A percentile compares a stretch with the other conserved stretches of the same genome.
Conservation (phyloP, 2,797 vertebrate species). For the Semotilus atromaculatus region DNA sequence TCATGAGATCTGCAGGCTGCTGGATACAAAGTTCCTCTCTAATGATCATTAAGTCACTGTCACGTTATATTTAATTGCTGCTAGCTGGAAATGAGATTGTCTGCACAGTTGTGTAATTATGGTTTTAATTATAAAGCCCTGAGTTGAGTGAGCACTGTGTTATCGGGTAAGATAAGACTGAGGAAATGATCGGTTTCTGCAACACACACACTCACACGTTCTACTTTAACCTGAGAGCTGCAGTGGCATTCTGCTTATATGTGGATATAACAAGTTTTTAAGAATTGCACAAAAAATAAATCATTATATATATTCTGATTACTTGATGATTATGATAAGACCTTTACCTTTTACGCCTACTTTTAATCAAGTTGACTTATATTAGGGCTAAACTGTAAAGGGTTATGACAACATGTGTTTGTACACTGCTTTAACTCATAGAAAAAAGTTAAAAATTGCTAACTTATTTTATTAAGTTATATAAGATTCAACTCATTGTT, state of each 20-base stretch:
- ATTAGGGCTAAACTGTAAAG: no score
- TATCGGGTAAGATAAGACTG: constrained; percentile 43
- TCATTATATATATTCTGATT: background rate
- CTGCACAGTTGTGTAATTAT: constrained; percentile 60
- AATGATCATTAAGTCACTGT: constrained; percentile 61
- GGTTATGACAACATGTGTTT: no score
- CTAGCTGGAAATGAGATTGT: constrained; percentile 54
- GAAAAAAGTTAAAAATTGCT: no score
- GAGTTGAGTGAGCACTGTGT: constrained; percentile 53
- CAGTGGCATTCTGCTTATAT: background rate
- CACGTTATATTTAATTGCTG: constrained; percentile 60
- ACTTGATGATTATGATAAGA: background rate
- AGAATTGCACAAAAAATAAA: background rate
- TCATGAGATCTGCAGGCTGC: constrained; percentile 46
- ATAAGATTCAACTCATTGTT: no score
- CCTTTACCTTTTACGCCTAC: background rate
- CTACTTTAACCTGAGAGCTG: background rate
- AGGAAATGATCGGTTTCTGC: constrained; percentile 11
- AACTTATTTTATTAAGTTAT: no score
- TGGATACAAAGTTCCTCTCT: constrained; percentile 53
- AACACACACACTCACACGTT: constrained; percentile 2
- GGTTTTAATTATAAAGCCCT: constrained; percentile 61
- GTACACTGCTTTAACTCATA: no score
- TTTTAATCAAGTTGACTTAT: background rate
- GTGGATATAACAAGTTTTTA: background rate